Percentiles rank a stretch among this genome's conserved stretches.
Conservation (phyloP, 1,140 invertebrate genomes). For the Caenorhabditis inopinata region DNA sequence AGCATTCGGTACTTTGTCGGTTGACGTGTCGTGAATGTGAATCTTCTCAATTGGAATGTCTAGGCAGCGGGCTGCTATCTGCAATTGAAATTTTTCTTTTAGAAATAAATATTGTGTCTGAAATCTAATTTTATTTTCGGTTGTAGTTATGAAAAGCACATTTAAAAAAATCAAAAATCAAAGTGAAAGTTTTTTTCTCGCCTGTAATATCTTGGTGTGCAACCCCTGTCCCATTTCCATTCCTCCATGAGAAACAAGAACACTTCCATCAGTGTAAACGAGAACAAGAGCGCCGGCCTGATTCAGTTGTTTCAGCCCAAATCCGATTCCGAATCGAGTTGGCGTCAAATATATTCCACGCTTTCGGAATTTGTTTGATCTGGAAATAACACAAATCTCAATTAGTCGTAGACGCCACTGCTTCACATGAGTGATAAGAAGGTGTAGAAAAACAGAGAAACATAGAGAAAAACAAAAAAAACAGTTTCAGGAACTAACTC, state of each 20-base stretch:
- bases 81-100: constrained; percentile 60
- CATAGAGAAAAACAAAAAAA: no score
- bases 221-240: constrained; percentile 94
- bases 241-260: constrained; percentile 85
- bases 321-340: constrained; percentile 85
- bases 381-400: no score
- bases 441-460: no score
- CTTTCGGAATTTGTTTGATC: constrained; percentile 81
- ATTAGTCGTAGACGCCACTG: no score
- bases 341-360: constrained; percentile 83
- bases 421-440: no score
- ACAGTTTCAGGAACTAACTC: constrained; percentile 60
- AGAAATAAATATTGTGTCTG: background rate
- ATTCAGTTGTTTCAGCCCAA: constrained; percentile 79
- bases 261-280: constrained; percentile 86
- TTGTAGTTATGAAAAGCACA: no score
- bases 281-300: constrained; percentile 84
- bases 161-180: no score
- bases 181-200: constrained; percentile 52
- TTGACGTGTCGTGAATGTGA: constrained; percentile 83
- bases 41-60: constrained; percentile 77
- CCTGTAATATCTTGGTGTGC: constrained; percentile 91
- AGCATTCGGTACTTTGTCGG: constrained; percentile 91
- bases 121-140: no score
- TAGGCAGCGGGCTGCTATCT: constrained; percentile 74